Percentiles rank a stretch among this genome's conserved stretches.
phyloP scores from a whole-genome alignment of 1,140 invertebrate species.

The Platyura marginata region DNA sequence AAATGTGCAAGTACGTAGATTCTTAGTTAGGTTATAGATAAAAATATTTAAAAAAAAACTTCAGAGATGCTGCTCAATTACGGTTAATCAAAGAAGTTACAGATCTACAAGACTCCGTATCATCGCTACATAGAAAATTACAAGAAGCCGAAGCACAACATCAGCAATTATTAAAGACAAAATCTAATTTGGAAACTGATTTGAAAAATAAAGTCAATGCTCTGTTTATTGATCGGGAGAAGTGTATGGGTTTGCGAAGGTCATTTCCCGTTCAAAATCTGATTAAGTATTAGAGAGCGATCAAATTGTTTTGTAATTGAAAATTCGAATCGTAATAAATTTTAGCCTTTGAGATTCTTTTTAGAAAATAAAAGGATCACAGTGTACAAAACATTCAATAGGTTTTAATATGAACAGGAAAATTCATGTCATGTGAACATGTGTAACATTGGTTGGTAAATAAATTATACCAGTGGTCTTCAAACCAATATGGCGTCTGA shows the following conservation, averaged over 20 bases:
- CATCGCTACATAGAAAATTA: constrained; percentile 57
- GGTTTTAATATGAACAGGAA: too few species aligned
- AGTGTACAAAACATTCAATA: too few species aligned
- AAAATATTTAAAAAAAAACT: too few species aligned
- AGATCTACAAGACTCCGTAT: constrained; percentile 69
- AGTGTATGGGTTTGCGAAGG: constrained; percentile 74
- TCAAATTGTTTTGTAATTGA: too few species aligned
- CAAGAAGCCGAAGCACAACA: constrained; percentile 69
- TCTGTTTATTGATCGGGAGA: constrained; percentile 83
- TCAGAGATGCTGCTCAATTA: constrained; percentile 17
- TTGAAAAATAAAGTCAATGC: constrained; percentile 76
- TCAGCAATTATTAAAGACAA: constrained; percentile 67
- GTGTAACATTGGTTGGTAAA: too few species aligned
- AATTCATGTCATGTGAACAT: too few species aligned
- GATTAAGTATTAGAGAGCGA: constrained; percentile 56
- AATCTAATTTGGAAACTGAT: constrained; percentile 69
- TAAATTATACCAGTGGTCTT: too few species aligned
- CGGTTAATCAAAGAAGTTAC: constrained; percentile 67
- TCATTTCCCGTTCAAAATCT: constrained; percentile 73
- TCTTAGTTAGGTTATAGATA: too few species aligned
- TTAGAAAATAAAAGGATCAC: too few species aligned
- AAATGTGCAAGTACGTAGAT: constrained; percentile 50
- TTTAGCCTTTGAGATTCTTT: too few species aligned
- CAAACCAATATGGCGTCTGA: too few species aligned
- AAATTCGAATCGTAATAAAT: too few species aligned